Conservation (phyloP, 2,797 vertebrate genomes). For the Tapera naevia region DNA sequence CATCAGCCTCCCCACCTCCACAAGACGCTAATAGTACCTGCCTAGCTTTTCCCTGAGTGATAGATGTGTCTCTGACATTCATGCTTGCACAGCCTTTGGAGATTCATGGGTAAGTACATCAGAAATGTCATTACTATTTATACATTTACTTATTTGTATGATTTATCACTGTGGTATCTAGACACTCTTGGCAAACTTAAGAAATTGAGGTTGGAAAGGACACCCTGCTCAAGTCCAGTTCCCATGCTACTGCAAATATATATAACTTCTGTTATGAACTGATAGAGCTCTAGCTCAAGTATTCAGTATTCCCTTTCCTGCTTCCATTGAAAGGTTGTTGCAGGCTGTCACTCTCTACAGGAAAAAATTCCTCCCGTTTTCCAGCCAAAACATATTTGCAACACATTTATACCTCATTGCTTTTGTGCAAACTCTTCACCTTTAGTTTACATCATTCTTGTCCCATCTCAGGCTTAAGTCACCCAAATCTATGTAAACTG, state of each 20-base stretch:
- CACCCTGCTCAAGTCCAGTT: neutral
- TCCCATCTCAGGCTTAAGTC: neutral
- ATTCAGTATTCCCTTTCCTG: neutral
- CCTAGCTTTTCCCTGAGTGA: neutral
- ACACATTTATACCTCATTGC: neutral
- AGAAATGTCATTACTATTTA: neutral
- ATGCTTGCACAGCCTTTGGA: neutral
- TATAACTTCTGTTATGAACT: neutral
- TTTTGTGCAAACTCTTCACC: neutral
- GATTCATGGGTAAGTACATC: neutral
- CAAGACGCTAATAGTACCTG: neutral
- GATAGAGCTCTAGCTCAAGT: neutral
- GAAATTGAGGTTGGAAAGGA: neutral
- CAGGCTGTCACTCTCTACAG: neutral
- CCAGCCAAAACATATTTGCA: neutral
- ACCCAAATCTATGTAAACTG: neutral
- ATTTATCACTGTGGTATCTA: neutral
- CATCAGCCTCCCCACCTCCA: neutral
- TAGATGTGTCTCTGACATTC: neutral
- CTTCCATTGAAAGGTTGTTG: neutral
- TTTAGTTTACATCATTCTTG: neutral
- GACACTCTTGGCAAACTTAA: neutral
- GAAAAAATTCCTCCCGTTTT: neutral
- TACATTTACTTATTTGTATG: neutral
- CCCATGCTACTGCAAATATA: neutral